Conservation (phyloP, 2,797 vertebrate species). For the Heliangelus exortis region DNA sequence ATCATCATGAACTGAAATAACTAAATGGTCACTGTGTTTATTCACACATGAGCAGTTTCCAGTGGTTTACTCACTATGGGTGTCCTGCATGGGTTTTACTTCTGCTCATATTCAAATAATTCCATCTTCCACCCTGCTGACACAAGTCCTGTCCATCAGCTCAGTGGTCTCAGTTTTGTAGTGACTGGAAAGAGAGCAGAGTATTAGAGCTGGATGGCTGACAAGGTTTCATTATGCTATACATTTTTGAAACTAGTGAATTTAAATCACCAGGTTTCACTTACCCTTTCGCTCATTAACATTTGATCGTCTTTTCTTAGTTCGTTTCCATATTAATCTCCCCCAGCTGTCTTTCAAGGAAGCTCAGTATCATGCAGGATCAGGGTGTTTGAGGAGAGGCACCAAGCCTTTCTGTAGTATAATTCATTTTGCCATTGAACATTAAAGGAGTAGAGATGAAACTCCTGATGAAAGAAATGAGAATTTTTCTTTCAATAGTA, state of each 20-base stretch:
- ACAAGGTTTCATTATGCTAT: neutral
- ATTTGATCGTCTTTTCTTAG: neutral
- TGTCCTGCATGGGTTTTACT: neutral
- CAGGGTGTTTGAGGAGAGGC: constrained; percentile 1
- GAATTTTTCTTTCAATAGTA: constrained; percentile 11
- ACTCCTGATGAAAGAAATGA: constrained; percentile 49
- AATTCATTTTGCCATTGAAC: constrained; percentile 27
- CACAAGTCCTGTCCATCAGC: neutral
- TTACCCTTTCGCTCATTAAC: neutral
- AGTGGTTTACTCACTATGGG: neutral
- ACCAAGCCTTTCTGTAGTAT: constrained; percentile 19
- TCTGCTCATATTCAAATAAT: neutral
- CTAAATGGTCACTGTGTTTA: neutral
- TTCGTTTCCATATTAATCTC: neutral
- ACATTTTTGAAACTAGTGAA: neutral
- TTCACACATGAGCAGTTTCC: neutral
- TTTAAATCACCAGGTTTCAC: neutral
- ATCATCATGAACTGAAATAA: constrained; percentile 3
- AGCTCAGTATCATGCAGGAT: neutral
- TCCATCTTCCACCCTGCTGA: neutral
- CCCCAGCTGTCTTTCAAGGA: constrained; percentile 5
- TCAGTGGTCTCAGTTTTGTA: neutral
- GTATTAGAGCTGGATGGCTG: neutral
- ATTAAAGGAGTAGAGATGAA: constrained; percentile 44
- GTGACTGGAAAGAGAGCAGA: neutral